Base-by-base conservation (phyloP, 2,113 vertebrate species). In the Ptilorrhoa leucosticta region DNA sequence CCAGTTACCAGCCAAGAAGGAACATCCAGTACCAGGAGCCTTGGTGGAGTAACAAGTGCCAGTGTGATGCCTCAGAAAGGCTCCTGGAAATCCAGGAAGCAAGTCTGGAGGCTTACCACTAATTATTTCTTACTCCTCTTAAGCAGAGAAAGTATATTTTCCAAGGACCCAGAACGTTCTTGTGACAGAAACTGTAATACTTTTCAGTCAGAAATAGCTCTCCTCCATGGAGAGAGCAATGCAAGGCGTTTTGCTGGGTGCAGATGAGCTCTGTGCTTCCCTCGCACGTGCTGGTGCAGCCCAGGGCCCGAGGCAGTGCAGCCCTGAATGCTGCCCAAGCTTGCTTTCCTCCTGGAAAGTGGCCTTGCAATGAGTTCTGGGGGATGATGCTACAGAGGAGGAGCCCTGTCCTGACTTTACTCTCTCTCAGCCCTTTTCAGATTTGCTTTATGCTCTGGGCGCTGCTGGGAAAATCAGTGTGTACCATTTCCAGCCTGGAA, bases 261-360 rank as follows among this genome's bases (percentile, higher is more conserved):
- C 19, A 22, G 39, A 11, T 51, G 47, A 40, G 0, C 7, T 56
- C 44, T 23, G 39, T 2, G 0, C 28, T 78, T 71, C 21, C 33
- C 30, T 85, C 5, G 4, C 26, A 15, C 1, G 0, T 0, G 2
- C 35, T 23, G 13, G 6, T 65, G 31, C 45, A 37, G 31, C 50
- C 15, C 2, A 5, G 24, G 13, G 16, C 40, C 28, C 9, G 11
- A 24, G 40, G 66, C 5, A 11, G 8, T 7, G 1, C n/a, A 33
- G 8, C 56, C 9, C 21, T 3, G 1, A 51, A 28, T 45, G 44
- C 54, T 77, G 11, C 33, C 42, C 15, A 18, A 8, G 20, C 18
- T 89, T 45, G 4, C 27, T 56, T 45, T 82, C 23, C 33, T 70
- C 19, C 77, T 20, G 40, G 51, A 64, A 44, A 6, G 11, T 3